Evolutionary conservation across 2,888 invertebrate genomes (phyloP).

Genomic region (Andrena marginata): DNA sequence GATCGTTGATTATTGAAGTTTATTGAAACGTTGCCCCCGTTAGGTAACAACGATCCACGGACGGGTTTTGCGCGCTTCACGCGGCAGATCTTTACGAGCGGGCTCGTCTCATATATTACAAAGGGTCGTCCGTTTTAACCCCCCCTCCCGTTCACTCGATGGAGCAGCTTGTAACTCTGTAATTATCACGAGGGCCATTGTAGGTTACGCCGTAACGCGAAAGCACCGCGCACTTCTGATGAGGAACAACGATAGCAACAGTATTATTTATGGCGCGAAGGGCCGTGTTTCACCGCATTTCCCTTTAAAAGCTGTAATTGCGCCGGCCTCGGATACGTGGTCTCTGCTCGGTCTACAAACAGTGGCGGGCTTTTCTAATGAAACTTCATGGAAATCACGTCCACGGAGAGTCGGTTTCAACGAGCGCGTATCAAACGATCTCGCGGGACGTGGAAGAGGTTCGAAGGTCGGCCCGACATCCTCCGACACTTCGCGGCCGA

Average conservation of each 20-base stretch:
- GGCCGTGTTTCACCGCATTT: slow-evolving; percentile 23
- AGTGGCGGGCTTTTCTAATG: background rate
- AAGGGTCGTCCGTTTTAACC: background rate
- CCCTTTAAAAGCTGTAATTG: slow-evolving; percentile 53
- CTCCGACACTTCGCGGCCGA: background rate
- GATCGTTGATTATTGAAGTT: slow-evolving; percentile 48
- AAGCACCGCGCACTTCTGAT: slow-evolving; percentile 49
- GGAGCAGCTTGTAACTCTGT: slow-evolving; percentile 59
- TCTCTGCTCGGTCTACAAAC: background rate
- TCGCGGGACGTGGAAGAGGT: background rate
- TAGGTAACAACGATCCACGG: background rate
- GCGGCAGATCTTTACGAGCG: background rate
- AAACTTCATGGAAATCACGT: background rate
- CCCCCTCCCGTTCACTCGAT: slow-evolving; percentile 3
- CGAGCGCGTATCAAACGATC: background rate
- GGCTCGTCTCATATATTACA: background rate
- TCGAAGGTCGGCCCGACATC: background rate
- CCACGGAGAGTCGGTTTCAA: background rate
- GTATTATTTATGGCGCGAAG: slow-evolving; percentile 55
- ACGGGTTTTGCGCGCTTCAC: background rate
- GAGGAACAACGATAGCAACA: slow-evolving; percentile 56
- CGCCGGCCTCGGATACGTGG: background rate
- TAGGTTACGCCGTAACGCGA: slow-evolving; percentile 52
- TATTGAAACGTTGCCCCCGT: slow-evolving; percentile 34
- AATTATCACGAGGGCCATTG: slow-evolving; percentile 59